Evolutionary conservation across 2,797 vertebrate genomes (phyloP), one percentile per base, ranked within the genome.

Genomic region (Hemibagrus guttatus): DNA sequence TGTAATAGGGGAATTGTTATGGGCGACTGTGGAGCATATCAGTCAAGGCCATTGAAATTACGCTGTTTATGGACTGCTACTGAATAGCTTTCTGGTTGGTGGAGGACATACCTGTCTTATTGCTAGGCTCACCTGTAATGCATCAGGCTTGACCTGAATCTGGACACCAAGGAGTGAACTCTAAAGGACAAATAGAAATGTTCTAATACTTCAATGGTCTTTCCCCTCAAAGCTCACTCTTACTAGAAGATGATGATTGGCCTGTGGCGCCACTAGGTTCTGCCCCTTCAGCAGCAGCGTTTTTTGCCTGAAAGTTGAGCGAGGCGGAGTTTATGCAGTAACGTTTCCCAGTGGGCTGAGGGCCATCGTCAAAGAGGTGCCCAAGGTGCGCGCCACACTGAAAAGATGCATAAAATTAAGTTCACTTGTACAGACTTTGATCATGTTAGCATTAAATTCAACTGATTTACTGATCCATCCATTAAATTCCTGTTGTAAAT

Each of bases 311-410:
- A 93, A 99, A 99, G 66, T 92, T 95, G 93, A 99, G 91, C 0
- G 98, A 97, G 80, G 97, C 97, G 0, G 98, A 99, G 93, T 99
- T 99, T 86, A 98, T 97, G 94, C 98, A 99, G 94, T 98, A 99
- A 83, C 98, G 96, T 91, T 98, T 99, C 86, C 97, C 96, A 7
- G 97, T 98, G 75, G 98, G 98, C 87, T 92, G 96, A 74, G 98
- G 98, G 80, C 98, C 98, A 5, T 99, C 98, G 0, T 99, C 98
- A 89, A 99, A 99, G 92, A 99, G 93, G 92, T 99, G 98, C 78
- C 98, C 98, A 81, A 99, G 96, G 91, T 99, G 98, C 92, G 97
- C 96, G 0, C 98, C 98, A 69, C 98, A 99, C 98, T 99, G 95
- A 87, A 96, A 95, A 76, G 89, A 46, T 2, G 3, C 46, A 61